Evolutionary conservation across 1,140 invertebrate genomes (phyloP).

Genomic region (Colletes latitarsis): DNA sequence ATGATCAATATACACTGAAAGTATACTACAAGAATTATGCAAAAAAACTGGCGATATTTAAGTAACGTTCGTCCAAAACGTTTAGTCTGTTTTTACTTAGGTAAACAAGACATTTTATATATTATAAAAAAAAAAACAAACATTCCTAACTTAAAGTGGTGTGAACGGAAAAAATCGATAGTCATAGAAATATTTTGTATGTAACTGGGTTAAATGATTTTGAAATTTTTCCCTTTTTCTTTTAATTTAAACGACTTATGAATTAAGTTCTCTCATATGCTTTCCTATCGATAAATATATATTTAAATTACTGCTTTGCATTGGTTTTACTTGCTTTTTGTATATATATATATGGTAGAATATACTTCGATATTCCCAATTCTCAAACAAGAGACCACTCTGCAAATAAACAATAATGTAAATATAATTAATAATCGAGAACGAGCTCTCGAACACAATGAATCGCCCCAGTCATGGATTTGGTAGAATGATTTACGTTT

Average conservation of each 20-base stretch:
- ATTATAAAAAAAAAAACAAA: constrained; percentile 14
- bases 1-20: neutral
- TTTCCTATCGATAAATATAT: neutral
- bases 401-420: constrained; percentile 23
- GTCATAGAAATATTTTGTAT: neutral
- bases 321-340: constrained; percentile 21
- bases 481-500: constrained; percentile 32
- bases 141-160: constrained; percentile 23
- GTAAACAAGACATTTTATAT: neutral
- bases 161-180: constrained; percentile 1
- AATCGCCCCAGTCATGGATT: constrained; percentile 67
- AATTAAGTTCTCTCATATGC: neutral
- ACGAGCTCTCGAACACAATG: constrained; percentile 28
- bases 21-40: neutral
- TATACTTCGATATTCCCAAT: neutral
- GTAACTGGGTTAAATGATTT: constrained; percentile 7
- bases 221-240: neutral
- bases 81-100: constrained; percentile 10
- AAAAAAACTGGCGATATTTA: neutral
- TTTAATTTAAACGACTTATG: neutral
- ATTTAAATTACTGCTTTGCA: neutral
- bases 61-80: neutral
- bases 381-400: neutral
- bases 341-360: constrained; percentile 13
- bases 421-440: constrained; percentile 27